phyloP scores from a whole-genome alignment of 2,797 vertebrate species.

The Arnoldichthys spilopterus region DNA sequence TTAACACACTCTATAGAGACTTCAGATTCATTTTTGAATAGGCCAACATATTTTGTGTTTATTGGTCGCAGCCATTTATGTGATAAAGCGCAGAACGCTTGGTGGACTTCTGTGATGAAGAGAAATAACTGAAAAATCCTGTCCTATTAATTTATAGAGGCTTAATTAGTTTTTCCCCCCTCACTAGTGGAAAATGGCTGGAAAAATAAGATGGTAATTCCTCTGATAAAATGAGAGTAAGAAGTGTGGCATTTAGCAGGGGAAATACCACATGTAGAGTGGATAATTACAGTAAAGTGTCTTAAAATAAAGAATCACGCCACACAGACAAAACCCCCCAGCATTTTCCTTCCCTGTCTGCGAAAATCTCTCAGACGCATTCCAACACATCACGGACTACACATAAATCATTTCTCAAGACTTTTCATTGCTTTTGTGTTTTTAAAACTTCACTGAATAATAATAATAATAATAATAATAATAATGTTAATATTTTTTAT shows the following conservation, averaged over 20 bases:
- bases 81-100: slow-evolving; percentile 65
- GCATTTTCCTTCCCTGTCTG: background rate
- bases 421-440: too few relatives aligned
- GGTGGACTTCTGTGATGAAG: slow-evolving; percentile 56
- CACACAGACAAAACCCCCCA: background rate
- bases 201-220: slow-evolving; percentile 54
- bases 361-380: background rate
- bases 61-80: slow-evolving; percentile 70
- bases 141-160: slow-evolving; percentile 69
- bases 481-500: too few relatives aligned
- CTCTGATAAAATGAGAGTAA: slow-evolving; percentile 30
- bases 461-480: too few relatives aligned
- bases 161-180: slow-evolving; percentile 64
- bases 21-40: slow-evolving; percentile 61
- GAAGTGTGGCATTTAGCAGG: slow-evolving; percentile 22
- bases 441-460: too few relatives aligned
- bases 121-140: slow-evolving; percentile 64
- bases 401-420: background rate
- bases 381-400: background rate
- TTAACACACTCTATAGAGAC: slow-evolving; percentile 75
- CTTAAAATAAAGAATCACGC: slow-evolving; percentile 17
- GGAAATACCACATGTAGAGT: slow-evolving; percentile 26
- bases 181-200: slow-evolving; percentile 50
- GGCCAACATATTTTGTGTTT: slow-evolving; percentile 66
- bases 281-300: slow-evolving; percentile 31